These are phyloP conservation scores for Erythrocercus mccallii DNA, from an alignment of 2,113 vertebrate genomes.

Conservation along the genomic window DNA sequence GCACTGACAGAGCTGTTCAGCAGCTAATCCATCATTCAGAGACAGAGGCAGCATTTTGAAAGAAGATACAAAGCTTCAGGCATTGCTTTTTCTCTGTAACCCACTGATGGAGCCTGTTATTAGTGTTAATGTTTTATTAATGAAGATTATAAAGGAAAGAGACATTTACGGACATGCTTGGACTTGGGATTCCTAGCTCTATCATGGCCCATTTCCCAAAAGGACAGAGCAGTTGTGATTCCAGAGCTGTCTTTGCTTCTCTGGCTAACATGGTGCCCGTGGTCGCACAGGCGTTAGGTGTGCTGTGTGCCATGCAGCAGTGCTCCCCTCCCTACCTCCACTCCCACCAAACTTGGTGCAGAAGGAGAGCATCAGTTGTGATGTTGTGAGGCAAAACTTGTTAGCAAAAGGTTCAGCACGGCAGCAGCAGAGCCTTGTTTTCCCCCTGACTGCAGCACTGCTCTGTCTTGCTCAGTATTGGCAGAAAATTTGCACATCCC, in stretches of 20 bases:
- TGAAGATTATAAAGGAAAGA: neutral
- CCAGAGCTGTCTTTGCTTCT: neutral
- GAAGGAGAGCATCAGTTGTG: neutral
- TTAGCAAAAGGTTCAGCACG: neutral
- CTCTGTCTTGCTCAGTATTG: neutral
- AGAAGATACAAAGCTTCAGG: neutral
- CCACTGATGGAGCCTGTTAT: neutral
- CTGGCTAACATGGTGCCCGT: rapidly evolving
- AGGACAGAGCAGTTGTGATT: neutral
- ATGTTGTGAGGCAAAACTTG: neutral
- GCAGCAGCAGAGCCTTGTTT: neutral
- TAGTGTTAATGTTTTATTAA: neutral
- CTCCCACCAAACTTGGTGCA: neutral
- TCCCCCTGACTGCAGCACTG: neutral
- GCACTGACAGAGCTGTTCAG: neutral
- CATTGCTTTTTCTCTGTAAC: neutral
- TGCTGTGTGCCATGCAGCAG: rapidly evolving
- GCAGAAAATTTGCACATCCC: neutral
- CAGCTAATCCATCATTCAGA: neutral
- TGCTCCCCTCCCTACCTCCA: neutral
- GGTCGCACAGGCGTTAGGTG: neutral
- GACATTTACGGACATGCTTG: neutral
- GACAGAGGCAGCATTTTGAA: neutral
- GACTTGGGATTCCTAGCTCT: neutral
- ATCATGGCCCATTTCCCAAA: neutral